Base-by-base conservation (phyloP, 2,797 vertebrate genomes). In the Pantherophis alleghaniensis region DNA sequence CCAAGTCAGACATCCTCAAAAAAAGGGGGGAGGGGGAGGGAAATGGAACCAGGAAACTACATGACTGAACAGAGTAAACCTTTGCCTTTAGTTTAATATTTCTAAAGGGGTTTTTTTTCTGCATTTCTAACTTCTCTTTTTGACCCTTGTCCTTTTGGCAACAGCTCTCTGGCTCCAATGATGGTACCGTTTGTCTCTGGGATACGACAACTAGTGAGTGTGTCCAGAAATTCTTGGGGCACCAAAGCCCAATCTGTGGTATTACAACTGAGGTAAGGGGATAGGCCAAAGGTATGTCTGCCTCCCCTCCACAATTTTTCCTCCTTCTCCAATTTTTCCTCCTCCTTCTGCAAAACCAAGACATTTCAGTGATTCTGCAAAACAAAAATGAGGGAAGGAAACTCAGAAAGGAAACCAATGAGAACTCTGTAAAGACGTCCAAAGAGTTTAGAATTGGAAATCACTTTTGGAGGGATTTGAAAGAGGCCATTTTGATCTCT, bases 141-240 rank as follows among this genome's bases (percentile, higher is more conserved):
- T 0, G 0, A 66, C 37, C 92, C 53, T 60, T 88, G 9, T 89
- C 11, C 1, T 28, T 60, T 63, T 57, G 74, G 61, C 57, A 86
- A 37, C 95, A 99, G 99, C 94, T 98, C 37, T 99, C 98, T 93
- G 98, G 98, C 87, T 99, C 98, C 53, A 98, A 95, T 14, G 99
- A 99, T 10, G 97, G 98, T 79, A 97, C 97, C 3, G 95, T 99
- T 92, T 96, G 97, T 87, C 92, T 98, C 12, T 99, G 98, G 99
- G 97, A 98, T 93, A 96, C 98, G 7, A 74, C 96, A 92, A 94
- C 90, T 0, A 97, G 98, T 37, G 93, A 94, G 47, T 92, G 94
- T 57, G 91, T 98, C 56, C 95, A 95, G 94, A 98, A 98, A 92
- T 98, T 99, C 95, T 93, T 96, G 87, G 98, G 98, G 10, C 97